Percentiles rank a stretch among this genome's conserved stretches.
These are phyloP conservation scores for Pararge aegeria DNA, from an alignment of 1,140 invertebrate genomes.

Conservation along the genomic window DNA sequence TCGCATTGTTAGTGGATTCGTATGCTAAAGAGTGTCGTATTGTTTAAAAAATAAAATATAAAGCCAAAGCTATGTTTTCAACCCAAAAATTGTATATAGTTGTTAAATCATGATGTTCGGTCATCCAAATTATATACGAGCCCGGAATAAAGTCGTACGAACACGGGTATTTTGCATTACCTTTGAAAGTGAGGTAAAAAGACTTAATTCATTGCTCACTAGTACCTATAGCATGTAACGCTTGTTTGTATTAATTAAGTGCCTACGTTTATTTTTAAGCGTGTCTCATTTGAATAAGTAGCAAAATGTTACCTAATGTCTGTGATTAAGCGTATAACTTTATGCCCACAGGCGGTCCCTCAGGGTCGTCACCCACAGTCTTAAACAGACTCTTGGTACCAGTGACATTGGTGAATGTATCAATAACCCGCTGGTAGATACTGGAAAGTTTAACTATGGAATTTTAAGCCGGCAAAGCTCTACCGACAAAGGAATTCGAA, in stretches of 20 bases:
- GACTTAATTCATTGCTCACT: neutral
- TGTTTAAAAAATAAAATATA: too few species aligned
- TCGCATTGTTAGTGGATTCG: too few species aligned
- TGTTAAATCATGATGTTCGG: too few species aligned
- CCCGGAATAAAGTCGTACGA: too few species aligned
- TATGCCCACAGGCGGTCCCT: slow-evolving; percentile 26
- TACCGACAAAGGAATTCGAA: too few species aligned
- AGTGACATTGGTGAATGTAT: neutral
- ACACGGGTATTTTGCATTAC: too few species aligned
- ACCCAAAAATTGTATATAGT: too few species aligned
- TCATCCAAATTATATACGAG: too few species aligned
- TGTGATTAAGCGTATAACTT: slow-evolving; percentile 9
- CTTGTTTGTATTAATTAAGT: neutral
- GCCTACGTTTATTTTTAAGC: neutral
- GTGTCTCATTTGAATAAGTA: slow-evolving; percentile 3
- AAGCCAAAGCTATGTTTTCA: too few species aligned
- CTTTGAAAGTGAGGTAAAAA: neutral
- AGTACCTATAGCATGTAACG: neutral
- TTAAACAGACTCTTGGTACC: neutral
- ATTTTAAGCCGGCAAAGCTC: neutral
- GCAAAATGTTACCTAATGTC: slow-evolving; percentile 10
- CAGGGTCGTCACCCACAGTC: slow-evolving; percentile 39
- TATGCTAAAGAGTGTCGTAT: too few species aligned
- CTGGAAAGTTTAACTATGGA: neutral
- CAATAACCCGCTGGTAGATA: neutral